phyloP scores from a whole-genome alignment of 2,113 vertebrate species.

The Prionailurus viverrinus region DNA sequence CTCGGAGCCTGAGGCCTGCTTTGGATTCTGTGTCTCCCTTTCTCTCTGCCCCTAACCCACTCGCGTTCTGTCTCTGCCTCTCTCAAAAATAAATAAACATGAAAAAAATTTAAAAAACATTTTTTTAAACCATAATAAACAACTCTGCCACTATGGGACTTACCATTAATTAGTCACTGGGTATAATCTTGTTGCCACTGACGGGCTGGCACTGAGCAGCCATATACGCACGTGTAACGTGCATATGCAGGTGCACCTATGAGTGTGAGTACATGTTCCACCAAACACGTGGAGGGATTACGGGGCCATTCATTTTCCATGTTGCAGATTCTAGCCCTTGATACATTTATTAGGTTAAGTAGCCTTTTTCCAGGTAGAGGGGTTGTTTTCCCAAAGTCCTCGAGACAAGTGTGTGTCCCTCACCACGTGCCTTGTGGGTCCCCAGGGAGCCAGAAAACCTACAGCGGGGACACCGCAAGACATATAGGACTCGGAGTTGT shows the following conservation, averaged over 20 bases:
- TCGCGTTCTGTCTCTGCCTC: too few species aligned
- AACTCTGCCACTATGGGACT: fast-evolving
- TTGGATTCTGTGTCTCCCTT: too few species aligned
- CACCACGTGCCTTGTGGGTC: fast-evolving
- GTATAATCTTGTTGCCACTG: too few species aligned
- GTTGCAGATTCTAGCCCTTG: too few species aligned
- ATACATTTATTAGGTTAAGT: too few species aligned
- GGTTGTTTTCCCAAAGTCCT: not conserved
- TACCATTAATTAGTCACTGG: fast-evolving
- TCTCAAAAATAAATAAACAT: too few species aligned
- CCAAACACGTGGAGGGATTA: fast-evolving
- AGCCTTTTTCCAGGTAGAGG: not conserved
- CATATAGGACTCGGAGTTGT: fast-evolving
- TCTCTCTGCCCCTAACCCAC: too few species aligned
- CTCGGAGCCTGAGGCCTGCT: too few species aligned
- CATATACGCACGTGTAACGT: fast-evolving
- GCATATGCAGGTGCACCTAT: fast-evolving
- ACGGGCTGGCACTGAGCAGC: too few species aligned
- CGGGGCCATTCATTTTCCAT: fast-evolving
- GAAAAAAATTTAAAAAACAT: too few species aligned
- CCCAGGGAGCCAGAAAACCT: not conserved
- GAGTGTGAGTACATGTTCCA: fast-evolving
- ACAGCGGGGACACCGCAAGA: fast-evolving
- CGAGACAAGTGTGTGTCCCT: not conserved
- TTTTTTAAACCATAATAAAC: not conserved